Evolutionary conservation across 2,888 invertebrate species (phyloP).

Genomic region (Lochmaea crataegi): DNA sequence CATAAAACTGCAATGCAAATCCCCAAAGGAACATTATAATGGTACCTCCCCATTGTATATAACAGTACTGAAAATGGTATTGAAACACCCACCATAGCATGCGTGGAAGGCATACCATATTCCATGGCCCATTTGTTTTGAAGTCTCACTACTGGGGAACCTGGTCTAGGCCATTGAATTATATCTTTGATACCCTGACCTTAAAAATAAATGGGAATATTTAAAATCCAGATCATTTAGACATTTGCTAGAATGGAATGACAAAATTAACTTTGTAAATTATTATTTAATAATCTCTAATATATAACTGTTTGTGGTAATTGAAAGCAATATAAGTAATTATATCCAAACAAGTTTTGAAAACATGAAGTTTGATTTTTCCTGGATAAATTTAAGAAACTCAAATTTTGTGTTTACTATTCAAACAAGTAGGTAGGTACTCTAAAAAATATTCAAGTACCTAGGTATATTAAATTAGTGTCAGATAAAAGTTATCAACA

Average conservation of each 20-base stretch:
- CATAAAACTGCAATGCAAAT: conserved; percentile 71
- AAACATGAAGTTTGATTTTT: no score
- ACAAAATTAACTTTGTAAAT: no score
- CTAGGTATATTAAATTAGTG: no score
- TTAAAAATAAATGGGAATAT: conserved; percentile 57
- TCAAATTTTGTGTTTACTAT: no score
- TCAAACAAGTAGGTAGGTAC: not conserved
- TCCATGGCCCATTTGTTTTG: conserved; percentile 91
- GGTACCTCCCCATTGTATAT: conserved; percentile 84
- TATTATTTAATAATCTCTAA: no score
- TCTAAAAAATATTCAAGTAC: no score
- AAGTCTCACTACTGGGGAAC: conserved; percentile 84
- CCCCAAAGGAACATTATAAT: conserved; percentile 74
- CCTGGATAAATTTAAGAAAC: no score
- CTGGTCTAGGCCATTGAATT: conserved; percentile 87
- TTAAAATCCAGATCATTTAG: not conserved
- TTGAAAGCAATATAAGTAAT: no score
- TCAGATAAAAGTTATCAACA: no score
- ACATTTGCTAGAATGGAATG: no score
- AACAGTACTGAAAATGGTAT: conserved; percentile 88
- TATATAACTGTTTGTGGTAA: no score
- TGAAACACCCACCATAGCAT: conserved; percentile 90
- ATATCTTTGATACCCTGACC: conserved; percentile 92
- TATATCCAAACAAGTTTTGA: no score
- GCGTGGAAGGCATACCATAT: conserved; percentile 96